Evolutionary conservation across 2,888 invertebrate genomes (phyloP), one percentile per base, ranked within the genome.

Genomic region (Chesias legatella): DNA sequence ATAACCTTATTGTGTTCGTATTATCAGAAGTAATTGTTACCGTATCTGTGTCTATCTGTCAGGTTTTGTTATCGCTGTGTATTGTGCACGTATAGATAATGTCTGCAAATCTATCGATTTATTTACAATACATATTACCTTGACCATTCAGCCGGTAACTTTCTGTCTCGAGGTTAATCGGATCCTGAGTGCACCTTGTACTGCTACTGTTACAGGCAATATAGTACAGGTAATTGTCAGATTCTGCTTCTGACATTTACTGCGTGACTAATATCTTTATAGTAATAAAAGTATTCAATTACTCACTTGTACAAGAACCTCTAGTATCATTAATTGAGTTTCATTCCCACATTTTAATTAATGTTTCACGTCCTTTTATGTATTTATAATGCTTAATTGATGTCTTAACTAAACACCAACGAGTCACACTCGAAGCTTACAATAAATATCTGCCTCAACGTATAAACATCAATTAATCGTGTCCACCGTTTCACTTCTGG

Each of bases 91-190:
- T 32, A 42, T 39, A 10, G 40, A 40, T 34, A 32, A 33, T 55
- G 49, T 56, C 43, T 51, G 44, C 43, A 43, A 32, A 26, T 43
- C 33, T 60, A 60, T 60, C 54, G 54, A 43, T 57, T 37, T 44
- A 46, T 35, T 51, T 53, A 38, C 32, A 49, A 62, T 56, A 73
- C 72, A 53, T 58, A 72, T 71, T 71, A 72, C 83, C 83, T 84
- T 85, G 84, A 80, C 82, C 81, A 67, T 74, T 69, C 68, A 65
- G 66, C 58, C 61, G 59, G 62, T 48, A 67, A 78, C 80, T 83
- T 83, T 81, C 78, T 65, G 68, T 76, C 75, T 71, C 75, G 76
- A 84, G 79, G 79, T 75, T 76, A 64, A 66, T 67, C 58, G 60
- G 65, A 69, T 75, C 67, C 65, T 68, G 64, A 53, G 56, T 61